Percentiles rank a stretch among this genome's conserved stretches.
Conservation (phyloP, 2,797 vertebrate genomes). For the Helostoma temminkii region DNA sequence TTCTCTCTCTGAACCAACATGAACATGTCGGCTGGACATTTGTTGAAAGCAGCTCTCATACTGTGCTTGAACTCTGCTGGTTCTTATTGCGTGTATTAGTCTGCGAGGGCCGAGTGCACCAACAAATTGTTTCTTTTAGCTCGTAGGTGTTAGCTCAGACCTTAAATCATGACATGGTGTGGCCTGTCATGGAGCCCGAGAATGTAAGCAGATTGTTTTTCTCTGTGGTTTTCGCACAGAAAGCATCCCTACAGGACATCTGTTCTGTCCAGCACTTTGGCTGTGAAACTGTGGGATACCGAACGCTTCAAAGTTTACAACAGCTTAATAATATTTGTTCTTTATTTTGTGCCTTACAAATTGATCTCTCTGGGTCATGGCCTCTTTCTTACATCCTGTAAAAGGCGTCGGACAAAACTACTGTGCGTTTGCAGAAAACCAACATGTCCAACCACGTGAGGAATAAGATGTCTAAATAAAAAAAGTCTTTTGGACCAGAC, state of each 20-base stretch:
- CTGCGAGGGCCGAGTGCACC: not conserved
- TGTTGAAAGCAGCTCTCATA: conserved; percentile 32
- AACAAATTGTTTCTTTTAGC: conserved; percentile 14
- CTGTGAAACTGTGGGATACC: conserved; percentile 7
- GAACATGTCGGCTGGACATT: conserved; percentile 3
- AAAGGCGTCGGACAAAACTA: conserved; percentile 23
- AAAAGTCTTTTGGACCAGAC: not conserved
- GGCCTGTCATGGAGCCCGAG: conserved; percentile 36
- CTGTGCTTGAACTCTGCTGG: conserved; percentile 18
- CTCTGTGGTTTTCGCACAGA: conserved; percentile 34
- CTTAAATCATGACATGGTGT: conserved; percentile 40
- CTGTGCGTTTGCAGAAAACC: conserved; percentile 22
- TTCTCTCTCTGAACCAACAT: not conserved
- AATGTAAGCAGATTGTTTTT: conserved; percentile 37
- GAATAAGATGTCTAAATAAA: conserved; percentile 1
- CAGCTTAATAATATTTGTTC: conserved; percentile 33
- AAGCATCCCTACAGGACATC: conserved; percentile 4
- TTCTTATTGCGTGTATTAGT: conserved; percentile 20
- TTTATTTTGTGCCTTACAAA: conserved; percentile 30
- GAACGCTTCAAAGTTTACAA: conserved; percentile 38
- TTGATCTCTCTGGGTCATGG: conserved; percentile 8
- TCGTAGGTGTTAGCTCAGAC: conserved; percentile 25
- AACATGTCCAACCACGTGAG: conserved; percentile 4
- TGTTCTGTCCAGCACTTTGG: conserved; percentile 28
- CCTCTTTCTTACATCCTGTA: conserved; percentile 23